Conservation (phyloP, 2,797 vertebrate species). For the Thunnus albacares region DNA sequence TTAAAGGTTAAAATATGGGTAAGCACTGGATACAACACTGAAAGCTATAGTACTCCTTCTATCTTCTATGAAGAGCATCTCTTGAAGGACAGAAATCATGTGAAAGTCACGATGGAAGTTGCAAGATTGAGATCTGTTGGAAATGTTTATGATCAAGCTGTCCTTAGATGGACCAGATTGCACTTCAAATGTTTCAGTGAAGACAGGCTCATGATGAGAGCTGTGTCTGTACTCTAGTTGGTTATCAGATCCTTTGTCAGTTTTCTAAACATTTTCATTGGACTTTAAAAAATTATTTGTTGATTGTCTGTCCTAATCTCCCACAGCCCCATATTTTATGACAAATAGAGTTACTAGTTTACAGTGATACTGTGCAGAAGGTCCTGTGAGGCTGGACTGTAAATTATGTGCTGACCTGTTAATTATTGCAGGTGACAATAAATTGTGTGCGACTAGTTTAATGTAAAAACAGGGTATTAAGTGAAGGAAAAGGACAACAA, state of each 20-base stretch:
- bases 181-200: constrained; percentile 25
- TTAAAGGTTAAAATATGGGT: constrained; percentile 3
- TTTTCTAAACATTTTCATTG: constrained; percentile 41
- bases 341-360: constrained; percentile 40
- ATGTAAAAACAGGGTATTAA: background rate
- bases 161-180: constrained; percentile 28
- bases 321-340: constrained; percentile 40
- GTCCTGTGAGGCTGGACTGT: constrained; percentile 16
- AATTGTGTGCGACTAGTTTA: constrained; percentile 12
- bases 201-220: constrained; percentile 11
- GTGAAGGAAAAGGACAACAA: background rate
- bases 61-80: constrained; percentile 15
- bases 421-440: constrained; percentile 26
- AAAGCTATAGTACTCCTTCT: background rate
- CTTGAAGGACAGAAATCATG: constrained; percentile 14
- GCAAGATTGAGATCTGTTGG: background rate
- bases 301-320: constrained; percentile 18
- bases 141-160: constrained; percentile 26
- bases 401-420: constrained; percentile 30
- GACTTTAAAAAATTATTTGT: constrained; percentile 20
- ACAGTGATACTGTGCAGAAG: constrained; percentile 52
- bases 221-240: background rate
- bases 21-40: background rate
- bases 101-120: constrained; percentile 17
- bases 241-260: constrained; percentile 7